These are phyloP conservation scores for Catocala fraxini DNA, from an alignment of 2,888 invertebrate genomes.

Conservation along the genomic window DNA sequence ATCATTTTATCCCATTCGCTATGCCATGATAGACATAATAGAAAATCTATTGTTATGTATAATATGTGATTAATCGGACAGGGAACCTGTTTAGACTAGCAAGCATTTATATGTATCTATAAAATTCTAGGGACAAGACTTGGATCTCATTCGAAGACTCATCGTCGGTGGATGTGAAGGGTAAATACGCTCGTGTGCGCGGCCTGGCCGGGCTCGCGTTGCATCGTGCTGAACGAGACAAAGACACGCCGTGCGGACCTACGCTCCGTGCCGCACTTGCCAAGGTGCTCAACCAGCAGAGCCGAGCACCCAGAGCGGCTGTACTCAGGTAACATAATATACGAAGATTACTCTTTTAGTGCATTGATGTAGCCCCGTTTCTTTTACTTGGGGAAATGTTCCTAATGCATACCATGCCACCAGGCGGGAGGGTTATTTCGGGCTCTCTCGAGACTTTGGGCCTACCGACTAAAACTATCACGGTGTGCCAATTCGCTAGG, in stretches of 20 bases:
- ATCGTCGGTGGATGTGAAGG: conserved; percentile 91
- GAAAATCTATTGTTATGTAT: too few relatives aligned
- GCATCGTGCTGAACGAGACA: conserved; percentile 87
- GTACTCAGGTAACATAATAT: conserved; percentile 81
- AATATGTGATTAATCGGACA: too few relatives aligned
- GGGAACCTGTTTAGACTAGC: too few relatives aligned
- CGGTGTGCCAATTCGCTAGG: too few relatives aligned
- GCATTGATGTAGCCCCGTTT: not conserved
- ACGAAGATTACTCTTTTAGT: too few relatives aligned
- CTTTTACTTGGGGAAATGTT: too few relatives aligned
- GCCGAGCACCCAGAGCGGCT: conserved; percentile 89
- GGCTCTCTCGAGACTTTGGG: too few relatives aligned
- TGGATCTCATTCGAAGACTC: conserved; percentile 94
- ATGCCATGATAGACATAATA: too few relatives aligned
- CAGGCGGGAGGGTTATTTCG: too few relatives aligned
- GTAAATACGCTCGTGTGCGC: conserved; percentile 91
- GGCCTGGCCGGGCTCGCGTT: conserved; percentile 91
- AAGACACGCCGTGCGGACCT: conserved; percentile 83
- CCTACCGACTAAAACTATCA: too few relatives aligned
- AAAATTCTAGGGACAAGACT: conserved; percentile 83
- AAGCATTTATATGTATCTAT: conserved; percentile 29
- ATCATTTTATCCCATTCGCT: too few relatives aligned
- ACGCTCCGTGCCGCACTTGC: conserved; percentile 80
- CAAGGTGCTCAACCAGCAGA: conserved; percentile 88
- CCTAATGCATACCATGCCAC: too few relatives aligned